These are phyloP conservation scores for Hyalella azteca DNA, from an alignment of 2,888 invertebrate species.

Conservation along the genomic window DNA sequence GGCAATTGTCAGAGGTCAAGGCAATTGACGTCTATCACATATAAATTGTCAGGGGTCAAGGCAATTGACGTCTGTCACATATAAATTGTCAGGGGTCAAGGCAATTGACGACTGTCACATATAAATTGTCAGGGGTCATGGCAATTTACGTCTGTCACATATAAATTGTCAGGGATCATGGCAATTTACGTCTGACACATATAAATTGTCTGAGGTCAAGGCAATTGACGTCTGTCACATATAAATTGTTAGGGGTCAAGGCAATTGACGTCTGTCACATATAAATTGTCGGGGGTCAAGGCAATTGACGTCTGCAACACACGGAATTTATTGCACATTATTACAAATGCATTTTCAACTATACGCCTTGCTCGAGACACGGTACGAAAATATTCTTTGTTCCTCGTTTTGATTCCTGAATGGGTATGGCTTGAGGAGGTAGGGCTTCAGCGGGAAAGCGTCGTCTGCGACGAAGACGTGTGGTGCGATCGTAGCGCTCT, in stretches of 20 bases:
- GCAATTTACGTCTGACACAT: too few relatives aligned
- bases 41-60: too few relatives aligned
- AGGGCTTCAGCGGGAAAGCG: neutral
- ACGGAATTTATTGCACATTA: neutral
- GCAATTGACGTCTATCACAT: neutral
- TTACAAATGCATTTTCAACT: neutral
- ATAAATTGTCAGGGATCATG: too few relatives aligned
- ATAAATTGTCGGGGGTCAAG: neutral
- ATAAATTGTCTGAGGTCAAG: too few relatives aligned
- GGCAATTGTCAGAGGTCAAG: too few relatives aligned
- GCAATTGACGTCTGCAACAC: neutral
- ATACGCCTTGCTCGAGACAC: neutral
- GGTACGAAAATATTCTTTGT: neutral
- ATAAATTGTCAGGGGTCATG: too few relatives aligned
- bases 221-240: too few relatives aligned
- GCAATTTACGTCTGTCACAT: too few relatives aligned
- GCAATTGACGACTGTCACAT: too few relatives aligned
- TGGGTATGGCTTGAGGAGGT: neutral
- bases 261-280: too few relatives aligned
- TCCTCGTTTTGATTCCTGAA: neutral
- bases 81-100: too few relatives aligned
- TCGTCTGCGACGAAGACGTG: neutral
- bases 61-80: too few relatives aligned
- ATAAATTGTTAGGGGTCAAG: neutral
- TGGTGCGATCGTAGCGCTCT: neutral